Conservation (phyloP, 2,888 invertebrate species). For the Orthosia cruda region DNA sequence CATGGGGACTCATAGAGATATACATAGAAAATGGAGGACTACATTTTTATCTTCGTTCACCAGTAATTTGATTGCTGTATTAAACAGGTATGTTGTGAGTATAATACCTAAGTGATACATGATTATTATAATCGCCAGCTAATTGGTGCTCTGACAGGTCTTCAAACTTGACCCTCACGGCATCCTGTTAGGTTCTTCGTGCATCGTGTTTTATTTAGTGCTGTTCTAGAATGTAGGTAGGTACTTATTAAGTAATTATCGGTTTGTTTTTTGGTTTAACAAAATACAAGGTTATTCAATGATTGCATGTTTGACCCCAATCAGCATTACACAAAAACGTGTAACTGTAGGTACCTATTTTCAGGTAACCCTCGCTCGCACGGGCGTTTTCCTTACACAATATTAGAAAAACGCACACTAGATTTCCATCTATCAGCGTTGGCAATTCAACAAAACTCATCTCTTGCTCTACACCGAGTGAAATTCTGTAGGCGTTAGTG, state of each 20-base stretch:
- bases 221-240: background rate
- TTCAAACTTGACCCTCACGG: slow-evolving; percentile 26
- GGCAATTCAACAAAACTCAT: too few relatives aligned
- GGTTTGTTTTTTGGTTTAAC: background rate
- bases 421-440: too few relatives aligned
- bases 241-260: slow-evolving; percentile 5
- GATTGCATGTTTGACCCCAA: background rate
- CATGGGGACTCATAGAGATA: slow-evolving; percentile 91
- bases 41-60: slow-evolving; percentile 94
- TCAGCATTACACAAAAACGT: background rate
- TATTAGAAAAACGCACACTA: too few relatives aligned
- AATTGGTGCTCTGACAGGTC: slow-evolving; percentile 1
- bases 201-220: background rate
- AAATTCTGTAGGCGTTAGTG: too few relatives aligned
- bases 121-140: slow-evolving; percentile 9
- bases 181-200: slow-evolving; percentile 38
- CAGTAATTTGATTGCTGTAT: slow-evolving; percentile 94
- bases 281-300: slow-evolving; percentile 19
- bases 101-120: slow-evolving; percentile 2
- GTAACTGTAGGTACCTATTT: background rate
- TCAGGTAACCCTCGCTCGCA: too few relatives aligned
- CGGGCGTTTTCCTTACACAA: too few relatives aligned
- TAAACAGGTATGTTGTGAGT: slow-evolving; percentile 91
- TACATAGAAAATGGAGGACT: slow-evolving; percentile 93
- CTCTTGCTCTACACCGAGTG: too few relatives aligned